Base-by-base conservation (phyloP, 2,797 vertebrate species). In the Neosalanx taihuensis region DNA sequence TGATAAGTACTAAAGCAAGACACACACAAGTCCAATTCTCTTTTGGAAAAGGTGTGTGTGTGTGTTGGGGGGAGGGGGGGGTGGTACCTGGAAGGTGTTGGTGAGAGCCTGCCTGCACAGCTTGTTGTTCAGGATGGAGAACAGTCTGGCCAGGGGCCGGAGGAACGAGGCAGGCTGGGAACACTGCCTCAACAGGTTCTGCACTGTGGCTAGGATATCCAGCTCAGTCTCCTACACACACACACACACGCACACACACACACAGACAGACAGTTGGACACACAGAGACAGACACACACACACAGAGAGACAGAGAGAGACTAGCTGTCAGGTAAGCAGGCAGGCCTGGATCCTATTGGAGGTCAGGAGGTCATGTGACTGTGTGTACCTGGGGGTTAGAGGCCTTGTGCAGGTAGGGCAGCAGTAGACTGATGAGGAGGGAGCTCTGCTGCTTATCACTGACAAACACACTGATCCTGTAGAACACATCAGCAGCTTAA, bases 381-480 rank as follows among this genome's bases (percentile, higher is more conserved):
- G 29, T 3, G 31, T 67, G 81, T 87, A 98, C 98, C 92, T 95
- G 90, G 30, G 92, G 71, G 74, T 94, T 93, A 71, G 83, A 90
- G 79, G 89, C 92, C 73, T 90, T 96, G 76, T 93, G 91, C 58
- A 99, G 94, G 76, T 98, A 96, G 0, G 97, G 96, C 1, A 99
- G 90, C 51, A 99, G 89, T 56, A 99, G 92, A 15, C 83, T 83
- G 78, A 98, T 93, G 33, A 99, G 95, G n/a, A 93, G 73, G 0
- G 95, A 95, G 85, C 97, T 97, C 81, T 99, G 97, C 59, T 93
- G 93, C 81, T 93, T 94, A 73, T 98, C 92, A 68, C 93, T 93
- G 77, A 99, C 95, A 83, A 99, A 97, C 61, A 92, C 93, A 85
- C 97, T 98, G 85, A 98, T 90, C 84, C 97, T 96, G 86, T 41